A percentile compares a stretch with the other conserved stretches of the same genome.
phyloP scores from a whole-genome alignment of 2,888 invertebrate species.

The Biston stratarius region DNA sequence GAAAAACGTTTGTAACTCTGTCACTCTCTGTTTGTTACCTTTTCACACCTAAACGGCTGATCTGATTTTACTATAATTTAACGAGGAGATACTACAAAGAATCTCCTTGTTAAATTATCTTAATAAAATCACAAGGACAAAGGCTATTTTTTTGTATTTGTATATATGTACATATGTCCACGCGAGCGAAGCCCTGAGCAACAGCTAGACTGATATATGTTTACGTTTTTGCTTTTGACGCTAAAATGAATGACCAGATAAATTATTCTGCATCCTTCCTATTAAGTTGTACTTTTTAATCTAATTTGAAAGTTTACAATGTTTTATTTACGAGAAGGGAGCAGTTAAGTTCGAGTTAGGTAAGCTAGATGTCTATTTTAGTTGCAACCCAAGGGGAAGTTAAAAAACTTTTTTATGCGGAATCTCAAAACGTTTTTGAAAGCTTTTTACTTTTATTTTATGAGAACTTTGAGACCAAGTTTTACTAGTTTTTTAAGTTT shows the following conservation, averaged over 20 bases:
- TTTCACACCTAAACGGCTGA: too few relatives aligned
- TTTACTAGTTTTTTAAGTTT: slow-evolving; percentile 55
- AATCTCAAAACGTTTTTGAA: slow-evolving; percentile 49
- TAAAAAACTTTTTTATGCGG: slow-evolving; percentile 40
- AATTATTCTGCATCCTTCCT: neutral
- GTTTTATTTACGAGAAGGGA: slow-evolving; percentile 25
- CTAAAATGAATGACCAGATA: neutral
- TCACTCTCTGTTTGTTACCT: too few relatives aligned
- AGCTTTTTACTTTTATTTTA: slow-evolving; percentile 63
- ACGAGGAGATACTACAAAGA: too few relatives aligned
- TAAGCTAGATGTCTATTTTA: slow-evolving; percentile 35
- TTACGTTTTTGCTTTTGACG: neutral
- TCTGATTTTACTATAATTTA: too few relatives aligned
- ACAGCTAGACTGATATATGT: neutral
- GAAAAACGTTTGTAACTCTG: too few relatives aligned
- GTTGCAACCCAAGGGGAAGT: slow-evolving; percentile 34
- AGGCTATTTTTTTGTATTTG: too few relatives aligned
- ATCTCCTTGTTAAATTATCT: too few relatives aligned
- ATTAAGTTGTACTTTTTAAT: slow-evolving; percentile 16
- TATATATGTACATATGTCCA: too few relatives aligned
- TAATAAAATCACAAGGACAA: too few relatives aligned
- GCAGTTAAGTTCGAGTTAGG: slow-evolving; percentile 29
- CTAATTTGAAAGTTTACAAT: slow-evolving; percentile 10
- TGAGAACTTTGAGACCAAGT: slow-evolving; percentile 55
- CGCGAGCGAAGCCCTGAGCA: too few relatives aligned